Percentiles rank a stretch among this genome's conserved stretches.
Evolutionary conservation across 64 coral and sea anemone species (phyloP).

Genomic region (Montipora capricornis): DNA sequence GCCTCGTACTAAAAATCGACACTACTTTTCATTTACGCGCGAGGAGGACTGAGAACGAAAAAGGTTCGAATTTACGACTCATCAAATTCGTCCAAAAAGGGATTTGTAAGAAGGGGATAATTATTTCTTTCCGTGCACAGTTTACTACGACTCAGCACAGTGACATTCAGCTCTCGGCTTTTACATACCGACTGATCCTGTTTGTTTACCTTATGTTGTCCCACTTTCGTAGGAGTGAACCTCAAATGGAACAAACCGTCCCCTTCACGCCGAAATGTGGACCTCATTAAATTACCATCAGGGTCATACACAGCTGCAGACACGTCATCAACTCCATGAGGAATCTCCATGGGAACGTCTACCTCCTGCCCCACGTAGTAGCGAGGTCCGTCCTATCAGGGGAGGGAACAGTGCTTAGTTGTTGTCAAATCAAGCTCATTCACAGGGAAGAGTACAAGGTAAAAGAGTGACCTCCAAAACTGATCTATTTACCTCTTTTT

Average conservation of each 20-base stretch:
- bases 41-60: too few relatives aligned
- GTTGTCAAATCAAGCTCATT: too few relatives aligned
- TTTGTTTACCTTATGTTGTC: conserved; percentile 50
- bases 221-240: conserved; percentile 77
- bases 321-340: conserved; percentile 73
- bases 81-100: too few relatives aligned
- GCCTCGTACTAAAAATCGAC: too few relatives aligned
- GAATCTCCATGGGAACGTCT: conserved; percentile 94
- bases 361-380: conserved; percentile 77
- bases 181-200: background rate
- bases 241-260: conserved; percentile 81
- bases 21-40: too few relatives aligned
- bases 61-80: too few relatives aligned
- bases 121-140: background rate
- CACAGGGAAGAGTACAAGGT: too few relatives aligned
- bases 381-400: conserved; percentile 16
- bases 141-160: background rate
- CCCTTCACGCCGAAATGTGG: conserved; percentile 69
- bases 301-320: conserved; percentile 79
- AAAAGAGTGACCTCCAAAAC: background rate
- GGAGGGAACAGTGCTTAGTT: background rate
- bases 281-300: conserved; percentile 65
- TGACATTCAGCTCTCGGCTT: background rate
- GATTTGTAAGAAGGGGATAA: too few relatives aligned
- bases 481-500: conserved; percentile 62